These are phyloP conservation scores for Chelon auratus DNA, from an alignment of 2,797 vertebrate genomes.

Conservation along the genomic window DNA sequence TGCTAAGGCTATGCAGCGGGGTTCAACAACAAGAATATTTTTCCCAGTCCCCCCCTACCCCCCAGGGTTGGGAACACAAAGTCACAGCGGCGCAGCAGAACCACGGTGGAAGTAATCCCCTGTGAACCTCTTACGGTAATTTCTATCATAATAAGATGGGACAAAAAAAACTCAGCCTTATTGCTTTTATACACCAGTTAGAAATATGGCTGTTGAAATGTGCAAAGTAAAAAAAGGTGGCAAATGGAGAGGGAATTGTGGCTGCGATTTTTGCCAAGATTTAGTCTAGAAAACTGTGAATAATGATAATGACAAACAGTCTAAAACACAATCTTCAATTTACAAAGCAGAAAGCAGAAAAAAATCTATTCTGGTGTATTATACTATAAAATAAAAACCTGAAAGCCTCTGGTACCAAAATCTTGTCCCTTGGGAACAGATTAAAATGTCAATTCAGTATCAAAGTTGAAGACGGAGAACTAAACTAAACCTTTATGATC, in stretches of 20 bases:
- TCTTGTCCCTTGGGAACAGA: no score
- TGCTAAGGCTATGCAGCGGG: not conserved
- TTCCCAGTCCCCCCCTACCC: not conserved
- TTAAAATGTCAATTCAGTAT: no score
- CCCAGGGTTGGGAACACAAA: not conserved
- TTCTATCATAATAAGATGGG: not conserved
- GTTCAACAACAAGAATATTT: not conserved
- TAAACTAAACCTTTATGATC: no score
- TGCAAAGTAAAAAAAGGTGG: conserved; percentile 2
- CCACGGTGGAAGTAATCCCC: conserved; percentile 14
- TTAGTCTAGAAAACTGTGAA: not conserved
- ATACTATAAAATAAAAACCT: no score
- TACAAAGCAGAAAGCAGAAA: not conserved
- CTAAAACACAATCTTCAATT: no score
- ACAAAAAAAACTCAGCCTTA: not conserved
- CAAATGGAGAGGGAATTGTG: conserved; percentile 11
- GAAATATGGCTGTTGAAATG: conserved; percentile 13
- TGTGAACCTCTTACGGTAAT: not conserved
- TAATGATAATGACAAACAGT: no score
- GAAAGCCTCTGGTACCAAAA: no score
- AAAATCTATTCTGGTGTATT: not conserved
- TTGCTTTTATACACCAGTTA: conserved; percentile 1
- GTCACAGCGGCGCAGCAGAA: not conserved
- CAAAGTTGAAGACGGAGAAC: no score
- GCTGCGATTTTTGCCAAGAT: not conserved